phyloP scores from a whole-genome alignment of 2,888 invertebrate species.

The Eupeodes latifasciatus region DNA sequence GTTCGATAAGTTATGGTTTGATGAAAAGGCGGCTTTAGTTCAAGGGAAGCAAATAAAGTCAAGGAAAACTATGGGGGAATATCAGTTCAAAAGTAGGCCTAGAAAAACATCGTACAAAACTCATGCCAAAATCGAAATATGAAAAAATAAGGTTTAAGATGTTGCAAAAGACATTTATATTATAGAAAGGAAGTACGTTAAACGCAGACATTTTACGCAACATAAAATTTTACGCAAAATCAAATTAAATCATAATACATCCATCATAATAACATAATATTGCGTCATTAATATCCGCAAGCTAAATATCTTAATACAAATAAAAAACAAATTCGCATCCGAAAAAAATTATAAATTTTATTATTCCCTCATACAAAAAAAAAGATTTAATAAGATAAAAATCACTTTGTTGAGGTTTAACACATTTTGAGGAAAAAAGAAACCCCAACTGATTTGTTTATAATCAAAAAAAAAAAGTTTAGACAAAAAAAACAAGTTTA shows the following conservation, averaged over 20 bases:
- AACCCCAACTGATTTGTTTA: slow-evolving; percentile 44
- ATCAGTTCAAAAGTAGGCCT: no score
- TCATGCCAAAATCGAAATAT: no score
- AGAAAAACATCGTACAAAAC: no score
- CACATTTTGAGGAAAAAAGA: not conserved
- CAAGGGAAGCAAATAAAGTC: no score
- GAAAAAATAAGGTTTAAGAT: no score
- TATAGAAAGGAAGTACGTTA: no score
- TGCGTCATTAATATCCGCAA: slow-evolving; percentile 43
- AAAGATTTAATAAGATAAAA: not conserved
- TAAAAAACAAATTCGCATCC: slow-evolving; percentile 2
- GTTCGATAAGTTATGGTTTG: no score
- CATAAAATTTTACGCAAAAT: not conserved
- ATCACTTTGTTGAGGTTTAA: slow-evolving; percentile 48
- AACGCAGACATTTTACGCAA: no score
- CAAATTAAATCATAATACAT: not conserved
- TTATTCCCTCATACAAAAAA: not conserved
- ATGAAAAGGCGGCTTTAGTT: no score
- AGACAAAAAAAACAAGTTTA: not conserved
- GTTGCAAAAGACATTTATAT: no score
- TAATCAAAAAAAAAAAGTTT: slow-evolving; percentile 38
- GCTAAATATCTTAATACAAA: not conserved
- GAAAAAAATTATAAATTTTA: slow-evolving; percentile 23
- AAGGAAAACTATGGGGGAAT: no score
- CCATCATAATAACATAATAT: not conserved